Evolutionary conservation across 2,113 vertebrate species (phyloP), one percentile per base, ranked within the genome.

Genomic region (Poeciliopsis turrubarensis): DNA sequence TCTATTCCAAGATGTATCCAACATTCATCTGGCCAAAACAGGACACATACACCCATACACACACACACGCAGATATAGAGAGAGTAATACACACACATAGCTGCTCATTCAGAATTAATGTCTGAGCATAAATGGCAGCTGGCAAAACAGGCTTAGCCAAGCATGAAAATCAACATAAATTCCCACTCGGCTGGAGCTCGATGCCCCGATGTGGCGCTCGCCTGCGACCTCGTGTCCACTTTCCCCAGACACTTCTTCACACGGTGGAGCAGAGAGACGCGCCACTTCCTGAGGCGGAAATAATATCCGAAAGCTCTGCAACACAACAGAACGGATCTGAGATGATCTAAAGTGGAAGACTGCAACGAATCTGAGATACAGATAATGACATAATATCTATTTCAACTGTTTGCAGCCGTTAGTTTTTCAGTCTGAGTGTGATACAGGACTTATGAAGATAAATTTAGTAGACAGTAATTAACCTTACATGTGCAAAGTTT

Each of bases 51-150:
- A 31, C 67, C 73, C 72, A 76, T 72, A 70, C n/a, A 9, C 29
- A 66, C 70, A n/a, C 60, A 57, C 65, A 74, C 54, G 66, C 66
- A 70, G 1, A 14, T 22, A 57, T 32, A 76, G 61, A 79, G 70
- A 70, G 51, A 72, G 60, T 70, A 65, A 69, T 51, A 74, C 39
- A 60, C 75, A 79, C 73, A 78, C 65, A 82, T 72, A 73, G 30
- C 70, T 66, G 77, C 76, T 78, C 83, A 84, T 47, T 82, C 85
- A 87, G 83, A 86, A 85, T 83, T 77, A 83, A 85, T 79, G 85
- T 87, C 85, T 91, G 84, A 85, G 78, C 86, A 82, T 86, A 90
- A 90, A 86, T 89, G 87, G 89, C 92, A 93, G 92, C 91, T 93
- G 92, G 89, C 89, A 87, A 94, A 91, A 93, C 89, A 89, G 80